Evolutionary conservation across 2,113 vertebrate genomes (phyloP), one percentile per base, ranked within the genome.

Genomic region (Amphilophus citrinellus): DNA sequence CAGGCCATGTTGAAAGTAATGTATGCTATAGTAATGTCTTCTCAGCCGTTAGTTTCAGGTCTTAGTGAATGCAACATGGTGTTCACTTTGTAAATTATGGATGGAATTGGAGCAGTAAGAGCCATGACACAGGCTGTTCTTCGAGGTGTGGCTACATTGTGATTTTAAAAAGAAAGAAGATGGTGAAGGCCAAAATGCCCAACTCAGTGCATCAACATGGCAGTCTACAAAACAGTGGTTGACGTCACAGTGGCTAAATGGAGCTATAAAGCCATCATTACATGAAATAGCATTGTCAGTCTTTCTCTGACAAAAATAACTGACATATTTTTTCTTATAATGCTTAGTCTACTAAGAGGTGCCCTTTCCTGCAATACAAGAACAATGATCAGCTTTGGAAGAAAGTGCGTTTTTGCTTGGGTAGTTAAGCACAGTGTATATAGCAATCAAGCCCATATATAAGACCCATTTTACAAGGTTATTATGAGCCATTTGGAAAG

Each of bases 381-480:
- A 71, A 53, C 24, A 3, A 20, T 53, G 66, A 71, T 71, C 42
- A 50, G 9, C 24, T 71, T 71, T 20, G 24, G 5, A 53, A 71
- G 44, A 71, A 71, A 32, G 66, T 53, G 44, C 15, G 24, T 32
- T 71, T 71, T 71, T 18, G 6, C 6, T 53, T 0, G 10, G 24
- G 3, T 71, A 30, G 15, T 27, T 71, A 30, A 71, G 10, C 10
- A 3, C 0, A 1, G 44, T 50, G 10, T 71, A 53, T 53, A 71
- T 50, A 50, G 24, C 65, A 68, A 1, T 68, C 65, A 71, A 71
- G 66, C 20, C 66, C 47, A 30, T 71, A 53, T 32, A 53, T 7
- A 32, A 71, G 24, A 53, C 44, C 66, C 66, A 71, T 71, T 71
- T 71, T 71, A 68, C 42, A 71, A 71, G 15, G 42, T 71, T 71